Conservation (phyloP, 2,113 vertebrate species). For the Zapus hudsonius region DNA sequence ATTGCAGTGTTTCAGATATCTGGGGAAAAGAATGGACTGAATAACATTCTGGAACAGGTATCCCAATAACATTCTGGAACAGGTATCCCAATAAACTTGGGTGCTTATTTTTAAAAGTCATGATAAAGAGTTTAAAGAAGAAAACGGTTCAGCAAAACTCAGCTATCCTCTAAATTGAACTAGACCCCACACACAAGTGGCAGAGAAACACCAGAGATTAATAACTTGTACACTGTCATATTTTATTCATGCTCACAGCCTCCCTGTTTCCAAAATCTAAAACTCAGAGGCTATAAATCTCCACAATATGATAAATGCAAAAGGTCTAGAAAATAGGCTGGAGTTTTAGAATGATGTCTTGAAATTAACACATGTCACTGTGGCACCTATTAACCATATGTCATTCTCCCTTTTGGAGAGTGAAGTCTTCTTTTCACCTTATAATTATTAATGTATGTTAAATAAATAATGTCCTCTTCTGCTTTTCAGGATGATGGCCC, state of each 20-base stretch:
- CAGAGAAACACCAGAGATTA: constrained; percentile 32
- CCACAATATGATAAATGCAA: constrained; percentile 58
- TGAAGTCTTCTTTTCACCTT: constrained; percentile 42
- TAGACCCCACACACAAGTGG: background rate
- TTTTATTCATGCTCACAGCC: constrained; percentile 67
- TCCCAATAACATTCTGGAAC: constrained; percentile 16
- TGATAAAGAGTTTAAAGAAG: constrained; percentile 25
- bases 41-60: constrained; percentile 1
- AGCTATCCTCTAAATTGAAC: constrained; percentile 39
- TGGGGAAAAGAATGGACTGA: background rate
- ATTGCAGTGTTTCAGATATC: constrained; percentile 29
- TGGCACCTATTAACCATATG: constrained; percentile 27
- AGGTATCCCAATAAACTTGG: constrained; percentile 8
- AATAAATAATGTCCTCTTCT: constrained; percentile 56
- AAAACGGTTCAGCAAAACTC: background rate
- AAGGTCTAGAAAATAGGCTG: constrained; percentile 23
- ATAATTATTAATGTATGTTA: constrained; percentile 61
- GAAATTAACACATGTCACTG: background rate
- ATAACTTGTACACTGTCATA: constrained; percentile 48
- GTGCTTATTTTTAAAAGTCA: constrained; percentile 39
- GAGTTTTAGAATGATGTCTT: constrained; percentile 24
- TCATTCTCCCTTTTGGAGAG: background rate
- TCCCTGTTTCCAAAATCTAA: constrained; percentile 55
- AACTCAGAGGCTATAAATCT: constrained; percentile 63
- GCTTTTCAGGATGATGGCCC: background rate